phyloP scores from a whole-genome alignment of 92 coral and sea anemone genomes.

The Umimayanthus chanpuru region DNA sequence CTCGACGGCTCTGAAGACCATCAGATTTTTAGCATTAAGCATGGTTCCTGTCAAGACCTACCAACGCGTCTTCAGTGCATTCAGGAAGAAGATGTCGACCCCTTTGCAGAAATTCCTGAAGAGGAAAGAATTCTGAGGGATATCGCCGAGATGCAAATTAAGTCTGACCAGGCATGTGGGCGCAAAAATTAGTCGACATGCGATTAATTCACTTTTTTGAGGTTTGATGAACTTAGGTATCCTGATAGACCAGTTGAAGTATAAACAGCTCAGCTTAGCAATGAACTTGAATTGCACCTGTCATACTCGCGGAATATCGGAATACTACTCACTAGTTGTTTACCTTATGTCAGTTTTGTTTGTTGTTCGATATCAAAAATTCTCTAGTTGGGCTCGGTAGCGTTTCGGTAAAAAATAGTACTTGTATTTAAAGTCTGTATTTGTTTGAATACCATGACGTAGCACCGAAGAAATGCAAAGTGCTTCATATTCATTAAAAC shows the following conservation, averaged over 20 bases:
- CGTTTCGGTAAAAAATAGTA: too few species aligned
- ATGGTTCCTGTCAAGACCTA: slow-evolving; percentile 6
- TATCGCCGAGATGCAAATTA: slow-evolving; percentile 32
- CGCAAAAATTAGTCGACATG: neutral
- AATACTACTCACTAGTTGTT: too few species aligned
- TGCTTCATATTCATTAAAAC: too few species aligned
- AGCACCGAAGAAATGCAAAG: too few species aligned
- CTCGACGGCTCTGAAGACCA: slow-evolving; percentile 37
- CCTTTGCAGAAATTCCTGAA: slow-evolving; percentile 45
- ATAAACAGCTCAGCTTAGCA: neutral
- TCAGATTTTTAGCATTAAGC: slow-evolving; percentile 10
- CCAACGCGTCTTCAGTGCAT: slow-evolving; percentile 11
- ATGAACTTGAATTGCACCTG: neutral
- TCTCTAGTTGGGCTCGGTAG: too few species aligned
- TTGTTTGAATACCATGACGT: too few species aligned
- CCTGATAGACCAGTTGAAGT: neutral
- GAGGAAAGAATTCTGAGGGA: slow-evolving; percentile 45
- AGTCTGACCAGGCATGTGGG: slow-evolving; percentile 7
- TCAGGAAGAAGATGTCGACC: slow-evolving; percentile 62
- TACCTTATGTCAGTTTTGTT: too few species aligned
- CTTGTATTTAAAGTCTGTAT: too few species aligned
- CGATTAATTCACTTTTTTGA: neutral
- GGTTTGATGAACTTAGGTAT: neutral
- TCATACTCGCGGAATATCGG: neutral
- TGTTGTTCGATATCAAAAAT: too few species aligned